Percentiles rank a stretch among this genome's conserved stretches.
Evolutionary conservation across 92 coral and sea anemone species (phyloP).

Genomic region (Ricordea florida): DNA sequence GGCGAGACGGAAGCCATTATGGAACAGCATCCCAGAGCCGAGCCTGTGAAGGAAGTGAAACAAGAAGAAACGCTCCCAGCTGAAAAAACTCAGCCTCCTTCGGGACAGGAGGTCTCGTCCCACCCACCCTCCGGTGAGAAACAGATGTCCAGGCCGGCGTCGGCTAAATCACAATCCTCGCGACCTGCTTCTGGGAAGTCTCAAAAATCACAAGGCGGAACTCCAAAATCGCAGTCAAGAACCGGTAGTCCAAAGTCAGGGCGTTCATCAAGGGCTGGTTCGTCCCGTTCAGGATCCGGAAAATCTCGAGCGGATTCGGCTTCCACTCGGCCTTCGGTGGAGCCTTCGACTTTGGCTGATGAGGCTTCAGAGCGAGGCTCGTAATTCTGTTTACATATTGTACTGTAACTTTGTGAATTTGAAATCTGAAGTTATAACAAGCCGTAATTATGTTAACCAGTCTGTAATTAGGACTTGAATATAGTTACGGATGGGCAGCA

Average conservation of each 20-base stretch:
- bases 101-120: slow-evolving; percentile 34
- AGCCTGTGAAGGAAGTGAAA: slow-evolving; percentile 54
- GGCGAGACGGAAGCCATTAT: slow-evolving; percentile 65
- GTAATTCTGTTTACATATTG: too few relatives aligned
- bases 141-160: slow-evolving; percentile 51
- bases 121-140: slow-evolving; percentile 31
- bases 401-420: too few relatives aligned
- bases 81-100: slow-evolving; percentile 37
- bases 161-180: slow-evolving; percentile 36
- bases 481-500: too few relatives aligned
- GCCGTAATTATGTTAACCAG: too few relatives aligned
- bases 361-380: slow-evolving; percentile 11
- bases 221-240: slow-evolving; percentile 56
- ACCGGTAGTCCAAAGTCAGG: slow-evolving; percentile 57
- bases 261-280: slow-evolving; percentile 64
- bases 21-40: slow-evolving; percentile 66
- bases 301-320: slow-evolving; percentile 84
- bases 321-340: slow-evolving; percentile 72
- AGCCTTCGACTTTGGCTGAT: slow-evolving; percentile 53
- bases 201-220: slow-evolving; percentile 38
- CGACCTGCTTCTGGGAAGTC: slow-evolving; percentile 31
- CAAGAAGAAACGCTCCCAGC: slow-evolving; percentile 23
- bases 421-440: too few relatives aligned
- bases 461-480: too few relatives aligned
- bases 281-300: slow-evolving; percentile 58